Conservation (phyloP, 2,797 vertebrate genomes). For the Huso huso region DNA sequence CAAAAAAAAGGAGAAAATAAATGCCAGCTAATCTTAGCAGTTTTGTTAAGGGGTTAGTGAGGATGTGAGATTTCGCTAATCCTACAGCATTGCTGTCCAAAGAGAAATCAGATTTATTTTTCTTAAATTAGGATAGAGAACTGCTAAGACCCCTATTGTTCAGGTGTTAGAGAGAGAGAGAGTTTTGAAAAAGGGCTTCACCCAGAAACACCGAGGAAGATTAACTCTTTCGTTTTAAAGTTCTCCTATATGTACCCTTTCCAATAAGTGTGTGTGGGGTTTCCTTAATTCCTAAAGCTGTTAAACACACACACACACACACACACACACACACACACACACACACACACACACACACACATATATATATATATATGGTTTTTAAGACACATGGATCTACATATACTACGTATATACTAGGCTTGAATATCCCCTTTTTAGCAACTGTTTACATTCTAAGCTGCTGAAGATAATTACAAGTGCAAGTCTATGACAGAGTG, state of each 20-base stretch:
- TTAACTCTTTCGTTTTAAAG: slow-evolving; percentile 48
- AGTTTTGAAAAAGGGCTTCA: slow-evolving; percentile 57
- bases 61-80: slow-evolving; percentile 87
- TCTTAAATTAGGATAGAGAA: slow-evolving; percentile 74
- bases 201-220: slow-evolving; percentile 63
- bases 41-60: slow-evolving; percentile 86
- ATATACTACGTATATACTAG: too few relatives aligned
- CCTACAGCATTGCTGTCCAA: slow-evolving; percentile 75
- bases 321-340: too few relatives aligned
- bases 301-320: too few relatives aligned
- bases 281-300: background rate
- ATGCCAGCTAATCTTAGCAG: slow-evolving; percentile 89
- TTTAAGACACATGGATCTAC: too few relatives aligned
- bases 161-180: slow-evolving; percentile 54
- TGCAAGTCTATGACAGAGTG: too few relatives aligned
- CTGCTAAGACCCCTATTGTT: slow-evolving; percentile 83
- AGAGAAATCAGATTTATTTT: slow-evolving; percentile 84
- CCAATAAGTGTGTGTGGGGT: slow-evolving; percentile 11
- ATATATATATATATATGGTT: too few relatives aligned
- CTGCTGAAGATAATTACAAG: too few relatives aligned
- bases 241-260: slow-evolving; percentile 31
- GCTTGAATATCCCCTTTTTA: too few relatives aligned
- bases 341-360: too few relatives aligned
- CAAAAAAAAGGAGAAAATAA: slow-evolving; percentile 71
- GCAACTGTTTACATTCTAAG: too few relatives aligned